These are phyloP conservation scores for Psittacula echo DNA, from an alignment of 2,797 vertebrate species.

Conservation along the genomic window DNA sequence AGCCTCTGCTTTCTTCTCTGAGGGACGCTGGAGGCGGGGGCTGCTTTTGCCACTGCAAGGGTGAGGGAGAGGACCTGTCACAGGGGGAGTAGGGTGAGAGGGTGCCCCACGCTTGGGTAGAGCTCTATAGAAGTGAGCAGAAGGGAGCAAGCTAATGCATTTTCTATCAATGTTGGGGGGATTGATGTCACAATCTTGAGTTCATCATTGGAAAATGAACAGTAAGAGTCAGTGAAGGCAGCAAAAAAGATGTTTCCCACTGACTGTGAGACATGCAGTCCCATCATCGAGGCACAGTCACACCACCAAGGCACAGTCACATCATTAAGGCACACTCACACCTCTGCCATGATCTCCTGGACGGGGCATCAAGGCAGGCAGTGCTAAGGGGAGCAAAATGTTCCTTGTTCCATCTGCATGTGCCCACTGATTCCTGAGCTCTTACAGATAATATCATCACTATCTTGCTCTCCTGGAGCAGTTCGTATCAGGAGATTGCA, in stretches of 20 bases:
- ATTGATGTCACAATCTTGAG: not conserved
- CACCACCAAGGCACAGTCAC: fast-evolving
- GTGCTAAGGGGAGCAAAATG: not conserved
- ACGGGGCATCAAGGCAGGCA: not conserved
- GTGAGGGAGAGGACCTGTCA: not conserved
- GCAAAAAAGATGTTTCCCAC: not conserved
- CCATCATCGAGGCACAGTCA: fast-evolving
- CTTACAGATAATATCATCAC: fast-evolving
- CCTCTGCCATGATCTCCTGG: not conserved
- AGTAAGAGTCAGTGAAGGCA: not conserved
- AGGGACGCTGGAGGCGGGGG: not conserved
- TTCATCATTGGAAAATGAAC: not conserved
- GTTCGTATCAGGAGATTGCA: not conserved
- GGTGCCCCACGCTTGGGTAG: fast-evolving
- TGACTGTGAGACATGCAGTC: not conserved
- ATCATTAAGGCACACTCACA: too few relatives aligned
- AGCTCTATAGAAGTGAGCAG: not conserved
- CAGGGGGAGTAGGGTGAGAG: not conserved
- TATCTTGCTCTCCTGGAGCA: not conserved
- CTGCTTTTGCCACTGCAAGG: not conserved
- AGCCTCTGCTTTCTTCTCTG: not conserved
- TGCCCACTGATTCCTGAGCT: fast-evolving
- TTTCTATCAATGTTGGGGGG: fast-evolving
- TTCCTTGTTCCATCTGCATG: not conserved
- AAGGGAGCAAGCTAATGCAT: fast-evolving